phyloP scores from a whole-genome alignment of 2,888 invertebrate species.

The Sarcophaga rosellei region DNA sequence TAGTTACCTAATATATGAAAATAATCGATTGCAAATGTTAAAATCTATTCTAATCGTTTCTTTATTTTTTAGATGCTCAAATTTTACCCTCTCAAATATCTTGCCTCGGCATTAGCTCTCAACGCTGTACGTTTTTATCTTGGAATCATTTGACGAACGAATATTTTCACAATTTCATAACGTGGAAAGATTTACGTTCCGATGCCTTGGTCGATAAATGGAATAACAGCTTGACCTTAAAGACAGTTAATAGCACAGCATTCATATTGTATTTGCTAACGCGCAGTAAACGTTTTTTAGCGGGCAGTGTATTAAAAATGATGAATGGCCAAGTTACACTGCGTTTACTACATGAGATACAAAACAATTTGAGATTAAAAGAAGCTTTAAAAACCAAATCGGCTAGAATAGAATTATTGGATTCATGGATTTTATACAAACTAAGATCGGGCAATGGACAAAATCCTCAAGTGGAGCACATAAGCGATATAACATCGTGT shows the following conservation, averaged over 20 bases:
- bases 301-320: conserved; percentile 92
- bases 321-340: conserved; percentile 92
- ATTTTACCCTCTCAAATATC: conserved; percentile 86
- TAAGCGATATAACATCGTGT: conserved; percentile 95
- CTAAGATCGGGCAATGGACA: conserved; percentile 81
- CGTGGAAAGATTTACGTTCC: conserved; percentile 94
- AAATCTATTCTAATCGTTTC: conserved; percentile 15
- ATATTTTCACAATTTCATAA: conserved; percentile 92
- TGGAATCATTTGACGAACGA: conserved; percentile 90
- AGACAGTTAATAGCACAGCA: conserved; percentile 81
- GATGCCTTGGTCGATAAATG: conserved; percentile 87
- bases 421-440: conserved; percentile 96
- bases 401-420: conserved; percentile 92
- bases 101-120: conserved; percentile 92
- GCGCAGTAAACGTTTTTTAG: conserved; percentile 89
- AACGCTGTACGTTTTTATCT: conserved; percentile 90
- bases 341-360: conserved; percentile 89
- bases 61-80: conserved; percentile 84
- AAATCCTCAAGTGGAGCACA: conserved; percentile 82
- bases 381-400: conserved; percentile 85
- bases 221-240: conserved; percentile 89
- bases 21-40: neutral
- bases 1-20: neutral
- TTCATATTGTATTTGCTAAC: conserved; percentile 89
- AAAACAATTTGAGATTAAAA: conserved; percentile 87